Percentiles rank a stretch among this genome's conserved stretches.
These are phyloP conservation scores for Notospermus geniculatus DNA, from an alignment of 1,140 invertebrate species.

Conservation along the genomic window DNA sequence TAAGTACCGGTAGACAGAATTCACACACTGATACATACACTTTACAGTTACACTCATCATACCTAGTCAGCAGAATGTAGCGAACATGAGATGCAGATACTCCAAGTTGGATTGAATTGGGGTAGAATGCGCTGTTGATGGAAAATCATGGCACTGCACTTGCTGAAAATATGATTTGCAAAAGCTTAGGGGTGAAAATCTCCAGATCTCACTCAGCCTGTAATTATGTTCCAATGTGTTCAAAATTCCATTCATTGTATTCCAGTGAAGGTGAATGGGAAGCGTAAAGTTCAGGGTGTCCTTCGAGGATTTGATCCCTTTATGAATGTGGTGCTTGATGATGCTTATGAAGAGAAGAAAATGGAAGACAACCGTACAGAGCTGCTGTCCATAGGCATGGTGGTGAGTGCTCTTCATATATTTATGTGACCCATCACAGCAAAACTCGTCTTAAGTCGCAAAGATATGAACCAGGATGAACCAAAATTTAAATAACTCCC, in stretches of 20 bases:
- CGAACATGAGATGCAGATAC: background rate
- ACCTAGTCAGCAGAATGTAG: no score
- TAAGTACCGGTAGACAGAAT: slow-evolving; percentile 48
- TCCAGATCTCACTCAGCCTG: no score
- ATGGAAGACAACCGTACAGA: slow-evolving; percentile 61
- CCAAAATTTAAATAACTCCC: no score
- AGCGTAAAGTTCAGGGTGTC: slow-evolving; percentile 85
- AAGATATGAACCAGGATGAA: no score
- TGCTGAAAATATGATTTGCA: background rate
- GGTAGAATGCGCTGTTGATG: background rate
- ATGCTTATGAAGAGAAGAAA: slow-evolving; percentile 86
- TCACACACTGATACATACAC: no score
- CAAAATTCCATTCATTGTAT: slow-evolving; percentile 28
- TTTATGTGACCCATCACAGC: background rate
- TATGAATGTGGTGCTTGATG: slow-evolving; percentile 95
- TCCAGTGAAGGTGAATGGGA: slow-evolving; percentile 88
- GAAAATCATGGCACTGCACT: no score
- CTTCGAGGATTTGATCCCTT: slow-evolving; percentile 98
- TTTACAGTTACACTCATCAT: no score
- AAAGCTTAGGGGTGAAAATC: no score
- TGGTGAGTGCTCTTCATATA: slow-evolving; percentile 74
- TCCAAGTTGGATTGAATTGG: background rate
- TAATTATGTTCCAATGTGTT: background rate
- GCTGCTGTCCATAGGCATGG: slow-evolving; percentile 89
- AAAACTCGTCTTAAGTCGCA: no score